A percentile compares a stretch with the other conserved stretches of the same genome.
Conservation (phyloP, 2,797 vertebrate genomes). For the Lemur catta region DNA sequence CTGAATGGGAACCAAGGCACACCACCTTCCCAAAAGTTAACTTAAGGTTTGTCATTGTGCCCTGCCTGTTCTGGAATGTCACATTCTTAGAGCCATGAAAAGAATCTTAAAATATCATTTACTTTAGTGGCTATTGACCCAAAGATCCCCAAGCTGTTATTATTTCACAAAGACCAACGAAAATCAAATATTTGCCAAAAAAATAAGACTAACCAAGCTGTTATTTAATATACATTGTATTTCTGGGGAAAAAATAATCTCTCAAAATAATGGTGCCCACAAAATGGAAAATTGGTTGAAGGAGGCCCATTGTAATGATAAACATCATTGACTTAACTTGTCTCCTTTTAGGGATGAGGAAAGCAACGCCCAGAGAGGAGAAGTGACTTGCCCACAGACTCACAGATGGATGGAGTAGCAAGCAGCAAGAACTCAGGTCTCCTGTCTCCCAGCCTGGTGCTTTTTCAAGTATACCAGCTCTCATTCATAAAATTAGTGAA, state of each 20-base stretch:
- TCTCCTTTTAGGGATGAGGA: background rate
- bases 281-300: background rate
- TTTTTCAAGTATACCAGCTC: background rate
- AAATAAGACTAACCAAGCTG: background rate
- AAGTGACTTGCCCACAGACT: background rate
- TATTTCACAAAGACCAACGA: background rate
- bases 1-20: background rate
- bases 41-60: background rate
- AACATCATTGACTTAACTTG: background rate
- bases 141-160: background rate
- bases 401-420: background rate
- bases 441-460: background rate
- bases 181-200: background rate
- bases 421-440: background rate
- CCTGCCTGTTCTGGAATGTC: background rate
- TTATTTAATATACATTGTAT: background rate
- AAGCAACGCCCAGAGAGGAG: background rate
- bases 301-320: background rate
- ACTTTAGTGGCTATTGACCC: background rate
- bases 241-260: background rate
- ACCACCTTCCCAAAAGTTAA: background rate
- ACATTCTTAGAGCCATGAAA: background rate
- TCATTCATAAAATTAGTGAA: background rate
- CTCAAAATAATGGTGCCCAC: background rate
- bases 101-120: constrained; percentile 31